A percentile compares a stretch with the other conserved stretches of the same genome.
These are phyloP conservation scores for Polypedilum vanderplanki DNA, from an alignment of 1,140 invertebrate genomes.

Conservation along the genomic window DNA sequence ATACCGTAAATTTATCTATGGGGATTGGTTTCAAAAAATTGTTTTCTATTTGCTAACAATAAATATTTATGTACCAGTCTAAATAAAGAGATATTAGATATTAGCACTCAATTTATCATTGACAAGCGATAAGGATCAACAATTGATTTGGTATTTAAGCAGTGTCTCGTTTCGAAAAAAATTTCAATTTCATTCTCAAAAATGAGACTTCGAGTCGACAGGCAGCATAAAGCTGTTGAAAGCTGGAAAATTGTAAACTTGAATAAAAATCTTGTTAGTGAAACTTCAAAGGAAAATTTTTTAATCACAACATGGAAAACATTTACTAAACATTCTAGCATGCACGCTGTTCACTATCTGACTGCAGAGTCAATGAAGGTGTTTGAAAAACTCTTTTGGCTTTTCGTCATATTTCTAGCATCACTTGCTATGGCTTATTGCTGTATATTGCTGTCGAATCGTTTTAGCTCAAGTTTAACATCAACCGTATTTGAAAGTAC, in stretches of 20 bases:
- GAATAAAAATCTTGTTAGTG: neutral
- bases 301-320: neutral
- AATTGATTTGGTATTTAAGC: neutral
- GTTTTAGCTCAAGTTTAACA: slow-evolving; percentile 38
- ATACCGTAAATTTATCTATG: neutral
- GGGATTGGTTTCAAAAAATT: neutral
- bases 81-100: neutral
- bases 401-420: slow-evolving; percentile 36
- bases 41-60: too few relatives aligned
- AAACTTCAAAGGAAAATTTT: neutral
- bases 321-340: neutral
- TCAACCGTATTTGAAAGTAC: slow-evolving; percentile 41
- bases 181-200: neutral
- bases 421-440: slow-evolving; percentile 39
- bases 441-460: slow-evolving; percentile 37
- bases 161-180: neutral
- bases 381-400: slow-evolving; percentile 36
- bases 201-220: too few relatives aligned
- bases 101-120: slow-evolving; percentile 1
- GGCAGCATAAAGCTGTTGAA: neutral
- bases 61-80: neutral
- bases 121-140: neutral
- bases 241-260: neutral
- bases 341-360: neutral
- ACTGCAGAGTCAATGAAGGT: neutral